These are phyloP conservation scores for Stercorarius parasiticus DNA, from an alignment of 2,113 vertebrate genomes.

Conservation along the genomic window DNA sequence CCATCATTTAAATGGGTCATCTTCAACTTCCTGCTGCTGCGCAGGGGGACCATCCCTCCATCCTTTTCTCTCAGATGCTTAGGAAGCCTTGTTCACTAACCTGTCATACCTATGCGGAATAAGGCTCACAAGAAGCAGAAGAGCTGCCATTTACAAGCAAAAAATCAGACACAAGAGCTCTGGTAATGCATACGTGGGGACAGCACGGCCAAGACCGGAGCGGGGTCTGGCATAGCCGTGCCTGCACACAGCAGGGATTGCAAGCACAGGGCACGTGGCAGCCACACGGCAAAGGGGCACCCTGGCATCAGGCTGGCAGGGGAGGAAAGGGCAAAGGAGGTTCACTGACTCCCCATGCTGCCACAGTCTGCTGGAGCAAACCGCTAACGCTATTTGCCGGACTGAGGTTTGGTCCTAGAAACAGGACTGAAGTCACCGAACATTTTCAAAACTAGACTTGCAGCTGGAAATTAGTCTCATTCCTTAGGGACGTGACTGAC, in stretches of 20 bases:
- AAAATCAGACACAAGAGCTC: neutral
- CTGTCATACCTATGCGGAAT: neutral
- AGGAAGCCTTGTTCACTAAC: neutral
- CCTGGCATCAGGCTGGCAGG: accelerated
- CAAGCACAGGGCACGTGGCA: neutral
- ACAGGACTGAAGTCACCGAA: neutral
- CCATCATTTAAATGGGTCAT: neutral
- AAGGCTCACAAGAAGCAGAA: neutral
- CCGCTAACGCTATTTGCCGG: neutral
- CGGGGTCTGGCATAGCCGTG: neutral
- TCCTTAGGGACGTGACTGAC: neutral
- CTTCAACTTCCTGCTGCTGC: neutral
- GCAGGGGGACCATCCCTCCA: accelerated
- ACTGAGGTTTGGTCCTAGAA: neutral
- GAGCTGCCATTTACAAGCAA: neutral
- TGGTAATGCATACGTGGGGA: neutral
- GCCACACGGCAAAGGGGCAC: neutral
- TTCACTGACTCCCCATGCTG: neutral
- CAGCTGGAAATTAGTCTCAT: neutral
- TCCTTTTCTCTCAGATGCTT: neutral
- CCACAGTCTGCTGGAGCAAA: neutral
- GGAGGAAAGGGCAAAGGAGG: neutral
- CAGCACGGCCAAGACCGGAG: neutral
- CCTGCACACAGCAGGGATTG: neutral
- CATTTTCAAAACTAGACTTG: neutral